Conservation (phyloP, 2,888 invertebrate species). For the Pollenia amentaria region DNA sequence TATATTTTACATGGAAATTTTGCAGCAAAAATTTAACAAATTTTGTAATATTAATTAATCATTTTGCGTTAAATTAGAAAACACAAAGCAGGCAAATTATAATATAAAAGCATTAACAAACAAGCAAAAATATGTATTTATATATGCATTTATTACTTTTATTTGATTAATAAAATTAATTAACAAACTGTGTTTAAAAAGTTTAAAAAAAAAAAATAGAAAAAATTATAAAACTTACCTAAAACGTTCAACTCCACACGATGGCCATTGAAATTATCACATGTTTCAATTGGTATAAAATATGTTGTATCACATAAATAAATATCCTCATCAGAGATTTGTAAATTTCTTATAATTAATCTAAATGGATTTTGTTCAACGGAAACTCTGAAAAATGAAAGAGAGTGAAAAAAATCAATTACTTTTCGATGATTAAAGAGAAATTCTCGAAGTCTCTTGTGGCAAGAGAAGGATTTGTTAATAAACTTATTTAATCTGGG, state of each 20-base stretch:
- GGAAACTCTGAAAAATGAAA: conserved; percentile 77
- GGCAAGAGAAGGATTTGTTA: too few species aligned
- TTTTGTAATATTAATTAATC: not conserved
- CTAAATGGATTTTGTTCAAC: conserved; percentile 82
- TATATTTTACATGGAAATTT: not conserved
- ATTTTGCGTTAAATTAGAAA: not conserved
- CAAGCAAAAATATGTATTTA: too few species aligned
- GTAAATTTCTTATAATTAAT: conserved; percentile 85
- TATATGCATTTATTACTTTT: conserved; percentile 20
- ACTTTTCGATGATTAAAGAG: too few species aligned
- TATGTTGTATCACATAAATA: conserved; percentile 93
- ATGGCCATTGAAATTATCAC: conserved; percentile 89
- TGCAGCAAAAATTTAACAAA: not conserved
- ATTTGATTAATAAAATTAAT: conserved; percentile 9
- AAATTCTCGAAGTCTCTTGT: too few species aligned
- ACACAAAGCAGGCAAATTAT: conserved; percentile 45
- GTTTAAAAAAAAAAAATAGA: conserved; percentile 3
- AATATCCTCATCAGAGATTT: conserved; percentile 90
- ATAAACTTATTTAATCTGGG: too few species aligned
- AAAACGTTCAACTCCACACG: conserved; percentile 90
- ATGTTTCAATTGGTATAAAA: conserved; percentile 89
- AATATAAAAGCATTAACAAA: conserved; percentile 16
- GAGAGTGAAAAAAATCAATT: not conserved
- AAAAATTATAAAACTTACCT: conserved; percentile 86
- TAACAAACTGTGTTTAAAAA: not conserved